Evolutionary conservation across 2,797 vertebrate species (phyloP).

Genomic region (Anabacerthia variegaticeps): DNA sequence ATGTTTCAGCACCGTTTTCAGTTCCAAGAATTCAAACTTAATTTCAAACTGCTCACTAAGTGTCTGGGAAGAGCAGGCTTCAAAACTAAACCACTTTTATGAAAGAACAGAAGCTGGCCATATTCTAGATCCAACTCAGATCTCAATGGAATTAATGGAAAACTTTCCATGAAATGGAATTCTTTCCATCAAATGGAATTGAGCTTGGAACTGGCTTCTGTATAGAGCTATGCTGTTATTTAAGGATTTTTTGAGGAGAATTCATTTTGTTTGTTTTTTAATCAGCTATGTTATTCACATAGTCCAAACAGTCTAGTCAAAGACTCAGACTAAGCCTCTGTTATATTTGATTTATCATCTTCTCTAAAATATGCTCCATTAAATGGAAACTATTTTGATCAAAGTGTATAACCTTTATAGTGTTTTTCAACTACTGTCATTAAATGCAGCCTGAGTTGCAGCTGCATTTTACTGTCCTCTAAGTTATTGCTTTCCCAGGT

Average conservation of each 20-base stretch:
- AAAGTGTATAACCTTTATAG: background rate
- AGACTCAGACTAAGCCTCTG: background rate
- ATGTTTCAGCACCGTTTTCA: background rate
- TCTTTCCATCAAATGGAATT: background rate
- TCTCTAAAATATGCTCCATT: background rate
- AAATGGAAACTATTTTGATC: conserved; percentile 30
- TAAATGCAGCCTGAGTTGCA: conserved; percentile 43
- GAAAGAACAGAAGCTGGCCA: background rate
- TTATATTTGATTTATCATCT: background rate
- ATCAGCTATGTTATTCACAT: background rate
- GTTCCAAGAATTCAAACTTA: conserved; percentile 15
- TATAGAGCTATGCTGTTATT: background rate
- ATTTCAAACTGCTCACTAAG: background rate
- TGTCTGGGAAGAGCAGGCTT: background rate
- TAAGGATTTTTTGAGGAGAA: background rate
- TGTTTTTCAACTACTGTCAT: conserved; percentile 14
- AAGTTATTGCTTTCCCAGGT: conserved; percentile 65
- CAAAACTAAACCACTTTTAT: background rate
- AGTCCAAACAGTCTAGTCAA: conserved; percentile 12
- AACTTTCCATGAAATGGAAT: background rate
- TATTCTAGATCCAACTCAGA: background rate
- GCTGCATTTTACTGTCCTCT: conserved; percentile 36
- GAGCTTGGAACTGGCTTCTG: background rate
- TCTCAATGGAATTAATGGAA: background rate
- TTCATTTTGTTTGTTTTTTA: background rate